Evolutionary conservation across 2,888 invertebrate genomes (phyloP).

Genomic region (Eustalomyia histrio): DNA sequence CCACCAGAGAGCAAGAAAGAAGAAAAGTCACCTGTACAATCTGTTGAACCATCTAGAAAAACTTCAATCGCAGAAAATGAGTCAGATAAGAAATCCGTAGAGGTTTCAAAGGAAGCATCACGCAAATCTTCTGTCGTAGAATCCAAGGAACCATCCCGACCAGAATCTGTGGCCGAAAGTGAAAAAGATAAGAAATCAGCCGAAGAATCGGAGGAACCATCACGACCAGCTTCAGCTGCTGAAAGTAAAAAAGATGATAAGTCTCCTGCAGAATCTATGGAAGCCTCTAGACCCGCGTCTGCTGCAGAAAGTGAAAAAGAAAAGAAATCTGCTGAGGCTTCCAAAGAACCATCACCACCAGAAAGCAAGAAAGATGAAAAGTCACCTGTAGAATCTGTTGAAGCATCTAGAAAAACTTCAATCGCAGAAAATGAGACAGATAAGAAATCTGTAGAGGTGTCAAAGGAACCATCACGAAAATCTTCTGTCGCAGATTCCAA

Average conservation of each 20-base stretch:
- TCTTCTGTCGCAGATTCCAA: slow-evolving; percentile 60
- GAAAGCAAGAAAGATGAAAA: slow-evolving; percentile 39
- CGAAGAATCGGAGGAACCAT: slow-evolving; percentile 62
- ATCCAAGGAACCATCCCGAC: slow-evolving; percentile 26
- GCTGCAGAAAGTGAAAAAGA: slow-evolving; percentile 29
- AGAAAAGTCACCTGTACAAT: slow-evolving; percentile 35
- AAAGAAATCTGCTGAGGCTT: slow-evolving; percentile 45
- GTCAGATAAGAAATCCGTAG: slow-evolving; percentile 59
- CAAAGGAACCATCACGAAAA: slow-evolving; percentile 57
- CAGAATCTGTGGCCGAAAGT: slow-evolving; percentile 18
- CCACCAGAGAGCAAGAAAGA: slow-evolving; percentile 41
- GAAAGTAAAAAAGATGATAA: slow-evolving; percentile 55
- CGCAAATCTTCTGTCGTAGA: slow-evolving; percentile 61
- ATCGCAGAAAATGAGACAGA: slow-evolving; percentile 61
- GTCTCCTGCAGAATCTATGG: slow-evolving; percentile 42
- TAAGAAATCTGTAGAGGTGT: slow-evolving; percentile 52
- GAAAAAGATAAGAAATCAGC: slow-evolving; percentile 33
- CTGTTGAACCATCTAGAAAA: slow-evolving; percentile 40
- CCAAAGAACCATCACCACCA: slow-evolving; percentile 43
- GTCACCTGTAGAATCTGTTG: slow-evolving; percentile 38
- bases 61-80: slow-evolving; percentile 57
- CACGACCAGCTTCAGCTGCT: slow-evolving; percentile 65
- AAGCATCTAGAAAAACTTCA: slow-evolving; percentile 36
- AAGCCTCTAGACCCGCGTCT: slow-evolving; percentile 53
- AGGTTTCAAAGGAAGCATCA: slow-evolving; percentile 54